phyloP scores from a whole-genome alignment of 1,140 invertebrate genomes.

The Homalodisca vitripennis region DNA sequence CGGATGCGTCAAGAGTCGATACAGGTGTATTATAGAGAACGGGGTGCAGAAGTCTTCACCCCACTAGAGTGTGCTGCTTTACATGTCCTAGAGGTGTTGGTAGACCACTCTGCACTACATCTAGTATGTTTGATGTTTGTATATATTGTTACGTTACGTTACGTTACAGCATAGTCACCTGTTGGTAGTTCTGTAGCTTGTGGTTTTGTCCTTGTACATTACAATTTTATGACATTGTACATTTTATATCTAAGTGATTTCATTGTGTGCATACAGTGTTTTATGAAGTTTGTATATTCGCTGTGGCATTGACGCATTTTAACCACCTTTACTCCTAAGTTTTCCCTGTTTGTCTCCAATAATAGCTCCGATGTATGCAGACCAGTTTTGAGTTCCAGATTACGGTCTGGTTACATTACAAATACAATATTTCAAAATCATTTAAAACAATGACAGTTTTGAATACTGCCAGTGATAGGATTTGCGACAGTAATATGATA shows the following conservation, averaged over 20 bases:
- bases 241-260: not conserved
- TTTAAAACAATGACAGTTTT: no score
- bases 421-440: no score
- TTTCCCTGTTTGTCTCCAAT: not conserved
- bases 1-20: not conserved
- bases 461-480: no score
- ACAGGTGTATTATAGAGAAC: not conserved
- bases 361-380: not conserved
- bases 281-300: not conserved
- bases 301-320: not conserved
- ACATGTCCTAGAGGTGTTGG: not conserved
- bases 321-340: not conserved
- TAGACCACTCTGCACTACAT: not conserved
- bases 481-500: no score
- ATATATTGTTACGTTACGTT: no score
- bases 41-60: not conserved
- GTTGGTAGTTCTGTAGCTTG: no score
- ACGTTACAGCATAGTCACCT: no score
- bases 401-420: not conserved
- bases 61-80: constrained; percentile 8
- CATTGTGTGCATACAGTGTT: not conserved
- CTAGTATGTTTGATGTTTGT: not conserved
- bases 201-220: not conserved
- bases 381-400: not conserved
- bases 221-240: constrained; percentile 16